phyloP scores from a whole-genome alignment of 1,140 invertebrate species.

The Lepidurus arcticus region DNA sequence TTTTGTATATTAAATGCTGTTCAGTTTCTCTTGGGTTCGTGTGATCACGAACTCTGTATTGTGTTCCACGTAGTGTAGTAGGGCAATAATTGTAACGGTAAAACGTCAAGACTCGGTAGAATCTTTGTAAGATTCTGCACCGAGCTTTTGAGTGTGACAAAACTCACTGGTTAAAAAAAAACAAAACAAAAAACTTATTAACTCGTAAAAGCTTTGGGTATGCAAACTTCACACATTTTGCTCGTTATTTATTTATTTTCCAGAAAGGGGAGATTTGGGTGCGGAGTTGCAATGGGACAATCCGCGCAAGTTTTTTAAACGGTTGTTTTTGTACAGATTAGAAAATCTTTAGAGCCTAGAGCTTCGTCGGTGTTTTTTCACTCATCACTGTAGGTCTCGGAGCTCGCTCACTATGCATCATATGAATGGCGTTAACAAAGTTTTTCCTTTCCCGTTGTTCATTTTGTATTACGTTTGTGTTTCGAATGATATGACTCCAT shows the following conservation, averaged over 20 bases:
- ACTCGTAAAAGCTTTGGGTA: conserved; percentile 16
- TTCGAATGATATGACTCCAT: neutral
- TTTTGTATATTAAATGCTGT: conserved; percentile 16
- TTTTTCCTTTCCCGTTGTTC: neutral
- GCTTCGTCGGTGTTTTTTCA: conserved; percentile 15
- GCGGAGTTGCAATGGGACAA: conserved; percentile 12
- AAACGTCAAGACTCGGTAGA: neutral
- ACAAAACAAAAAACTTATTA: neutral
- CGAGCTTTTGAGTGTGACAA: neutral
- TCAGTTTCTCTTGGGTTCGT: neutral
- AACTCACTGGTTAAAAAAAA: neutral
- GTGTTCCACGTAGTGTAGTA: conserved; percentile 21
- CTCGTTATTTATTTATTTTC: neutral
- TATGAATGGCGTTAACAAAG: neutral
- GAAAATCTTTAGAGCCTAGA: conserved; percentile 10
- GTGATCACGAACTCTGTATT: neutral
- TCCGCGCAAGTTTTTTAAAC: neutral
- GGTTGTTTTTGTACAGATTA: conserved; percentile 22
- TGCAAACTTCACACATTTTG: conserved; percentile 11
- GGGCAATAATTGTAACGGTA: conserved; percentile 15
- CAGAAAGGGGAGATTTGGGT: neutral
- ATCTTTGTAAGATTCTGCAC: neutral
- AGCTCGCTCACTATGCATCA: conserved; percentile 14
- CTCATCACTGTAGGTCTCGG: neutral
- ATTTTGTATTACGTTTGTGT: neutral